Percentiles rank a stretch among this genome's conserved stretches.
Evolutionary conservation across 2,113 vertebrate species (phyloP).

Genomic region (Leiothrix lutea): DNA sequence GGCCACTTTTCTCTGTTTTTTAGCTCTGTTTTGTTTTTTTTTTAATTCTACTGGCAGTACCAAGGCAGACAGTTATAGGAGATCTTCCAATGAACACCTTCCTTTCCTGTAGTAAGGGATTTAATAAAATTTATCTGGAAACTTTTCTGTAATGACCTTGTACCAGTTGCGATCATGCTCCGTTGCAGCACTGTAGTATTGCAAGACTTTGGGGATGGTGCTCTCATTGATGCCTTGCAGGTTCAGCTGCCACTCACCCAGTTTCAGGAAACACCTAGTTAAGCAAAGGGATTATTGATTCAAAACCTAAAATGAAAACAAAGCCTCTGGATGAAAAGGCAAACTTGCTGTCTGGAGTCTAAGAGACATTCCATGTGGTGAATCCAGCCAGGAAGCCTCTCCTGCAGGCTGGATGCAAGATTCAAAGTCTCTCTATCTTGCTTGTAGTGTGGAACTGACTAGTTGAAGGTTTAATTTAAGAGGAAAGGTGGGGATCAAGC

Average conservation of each 20-base stretch:
- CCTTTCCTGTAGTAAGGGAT: neutral
- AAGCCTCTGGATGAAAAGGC: neutral
- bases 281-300: slow-evolving; percentile 15
- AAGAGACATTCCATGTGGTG: neutral
- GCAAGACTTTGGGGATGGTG: slow-evolving; percentile 95
- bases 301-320: neutral
- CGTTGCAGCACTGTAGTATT: slow-evolving; percentile 95
- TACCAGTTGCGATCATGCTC: slow-evolving; percentile 98
- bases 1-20: neutral
- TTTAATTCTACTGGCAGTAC: neutral
- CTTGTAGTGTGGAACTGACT: neutral
- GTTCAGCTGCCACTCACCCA: slow-evolving; percentile 98
- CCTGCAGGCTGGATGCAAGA: neutral
- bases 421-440: neutral
- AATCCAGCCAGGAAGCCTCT: neutral
- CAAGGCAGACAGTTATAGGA: neutral
- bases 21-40: neutral
- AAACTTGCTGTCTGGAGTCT: neutral
- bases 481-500: neutral
- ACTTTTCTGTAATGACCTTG: slow-evolving; percentile 79
- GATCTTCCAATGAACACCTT: neutral
- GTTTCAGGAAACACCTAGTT: slow-evolving; percentile 92
- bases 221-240: slow-evolving; percentile 98
- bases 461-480: neutral
- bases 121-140: neutral